phyloP scores from a whole-genome alignment of 2,113 vertebrate species.

The Vulpes vulpes region DNA sequence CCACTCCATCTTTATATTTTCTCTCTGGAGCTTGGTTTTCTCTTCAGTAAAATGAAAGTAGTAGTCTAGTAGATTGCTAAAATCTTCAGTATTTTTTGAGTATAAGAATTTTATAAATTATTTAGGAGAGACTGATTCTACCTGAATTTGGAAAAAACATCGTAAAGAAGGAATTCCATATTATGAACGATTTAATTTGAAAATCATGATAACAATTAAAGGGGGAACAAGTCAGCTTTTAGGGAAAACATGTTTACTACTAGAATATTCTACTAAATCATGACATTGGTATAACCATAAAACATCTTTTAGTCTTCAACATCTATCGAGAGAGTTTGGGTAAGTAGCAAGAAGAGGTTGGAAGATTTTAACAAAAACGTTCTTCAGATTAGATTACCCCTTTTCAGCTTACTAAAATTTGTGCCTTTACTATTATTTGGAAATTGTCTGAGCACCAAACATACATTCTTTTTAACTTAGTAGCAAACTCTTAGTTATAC shows the following conservation, averaged over 20 bases:
- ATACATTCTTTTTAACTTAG: background rate
- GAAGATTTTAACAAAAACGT: background rate
- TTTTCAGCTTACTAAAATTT: background rate
- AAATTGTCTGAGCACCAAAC: background rate
- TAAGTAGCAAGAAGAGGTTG: background rate
- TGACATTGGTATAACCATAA: background rate
- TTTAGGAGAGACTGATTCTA: constrained; percentile 5
- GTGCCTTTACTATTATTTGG: background rate
- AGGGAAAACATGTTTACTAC: background rate
- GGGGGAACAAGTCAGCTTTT: background rate
- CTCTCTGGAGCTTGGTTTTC: background rate
- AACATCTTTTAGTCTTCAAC: background rate
- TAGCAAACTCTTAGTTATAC: background rate
- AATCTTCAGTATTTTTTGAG: background rate
- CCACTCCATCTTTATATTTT: background rate
- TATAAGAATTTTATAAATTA: background rate
- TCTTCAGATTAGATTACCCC: background rate
- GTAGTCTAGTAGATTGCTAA: background rate
- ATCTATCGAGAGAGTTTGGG: background rate
- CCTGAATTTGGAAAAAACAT: background rate
- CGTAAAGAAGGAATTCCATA: background rate
- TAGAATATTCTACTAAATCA: constrained; percentile 13
- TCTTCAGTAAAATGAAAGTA: background rate
- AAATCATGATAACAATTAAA: background rate
- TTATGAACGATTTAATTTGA: constrained; percentile 30